Evolutionary conservation across 2,888 invertebrate species (phyloP).

Genomic region (Synanthedon vespiformis): DNA sequence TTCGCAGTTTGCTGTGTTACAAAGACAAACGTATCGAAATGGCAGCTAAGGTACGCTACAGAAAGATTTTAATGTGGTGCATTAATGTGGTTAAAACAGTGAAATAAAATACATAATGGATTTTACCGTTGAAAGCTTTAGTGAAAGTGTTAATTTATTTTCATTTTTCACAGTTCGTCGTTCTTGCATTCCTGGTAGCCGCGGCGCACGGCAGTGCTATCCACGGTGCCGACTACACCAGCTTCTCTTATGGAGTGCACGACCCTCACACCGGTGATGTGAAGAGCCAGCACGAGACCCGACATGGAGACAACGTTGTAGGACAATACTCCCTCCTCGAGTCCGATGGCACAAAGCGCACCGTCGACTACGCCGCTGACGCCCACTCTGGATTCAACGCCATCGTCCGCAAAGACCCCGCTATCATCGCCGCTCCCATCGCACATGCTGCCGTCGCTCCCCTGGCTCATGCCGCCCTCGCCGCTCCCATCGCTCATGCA

Average conservation of each 20-base stretch:
- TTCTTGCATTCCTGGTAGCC: conserved; percentile 54
- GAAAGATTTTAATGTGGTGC: background rate
- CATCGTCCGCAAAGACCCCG: conserved; percentile 12
- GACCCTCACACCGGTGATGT: conserved; percentile 64
- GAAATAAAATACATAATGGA: background rate
- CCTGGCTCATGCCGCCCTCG: conserved; percentile 29
- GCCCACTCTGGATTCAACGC: conserved; percentile 14
- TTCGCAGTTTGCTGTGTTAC: conserved; percentile 58
- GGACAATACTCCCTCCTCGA: conserved; percentile 65
- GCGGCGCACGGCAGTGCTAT: conserved; percentile 51
- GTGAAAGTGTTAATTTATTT: conserved; percentile 10
- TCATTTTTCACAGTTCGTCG: conserved; percentile 46
- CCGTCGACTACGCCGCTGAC: conserved; percentile 60
- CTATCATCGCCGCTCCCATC: conserved; percentile 16
- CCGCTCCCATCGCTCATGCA: conserved; percentile 18
- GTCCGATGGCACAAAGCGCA: conserved; percentile 74
- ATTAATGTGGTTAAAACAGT: background rate
- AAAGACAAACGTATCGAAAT: conserved; percentile 54
- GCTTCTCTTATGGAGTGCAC: conserved; percentile 59
- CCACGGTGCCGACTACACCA: conserved; percentile 50
- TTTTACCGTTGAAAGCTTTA: background rate
- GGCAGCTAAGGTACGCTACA: conserved; percentile 55
- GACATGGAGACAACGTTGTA: conserved; percentile 74
- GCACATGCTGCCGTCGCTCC: conserved; percentile 32
- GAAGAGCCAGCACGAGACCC: conserved; percentile 73